Base-by-base conservation (phyloP, 2,888 invertebrate species). In the Shargacucullia verbasci region DNA sequence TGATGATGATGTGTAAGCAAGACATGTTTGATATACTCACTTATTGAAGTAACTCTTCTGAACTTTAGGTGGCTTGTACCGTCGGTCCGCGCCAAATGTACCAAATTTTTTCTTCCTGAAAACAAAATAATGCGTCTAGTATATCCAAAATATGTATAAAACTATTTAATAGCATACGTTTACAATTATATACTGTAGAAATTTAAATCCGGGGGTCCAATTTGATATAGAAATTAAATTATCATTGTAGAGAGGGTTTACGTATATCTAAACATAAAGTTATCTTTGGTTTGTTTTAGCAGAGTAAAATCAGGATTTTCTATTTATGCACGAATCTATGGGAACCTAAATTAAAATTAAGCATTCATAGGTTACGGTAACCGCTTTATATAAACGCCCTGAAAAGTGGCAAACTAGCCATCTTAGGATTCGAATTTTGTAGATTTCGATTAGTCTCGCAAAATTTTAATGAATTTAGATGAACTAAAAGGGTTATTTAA, bases 51-150 rank as follows among this genome's bases (percentile, higher is more conserved):
- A 76, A 15, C 73, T 76, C 38, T 76, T 83, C 13, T 80, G 76
- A n/a, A 76, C 31, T 72, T 83, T 84, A 1, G 78, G 60, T 0
- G 77, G 57, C 33, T 72, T 61, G 39, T 75, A 13, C 56, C 68
- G 59, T 67, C 76, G 44, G 70, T 72, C 60, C 8, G 54, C 29
- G 31, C 60, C 45, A 38, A 87, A 75, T 2, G 76, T 49, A 13
- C 73, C 72, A 40, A 88, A 83, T 57, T 78, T 86, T 73, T 79
- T 88, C 78, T 85, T 88, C 52, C 89, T 89, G 78, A 10, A 76
- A 78, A 27, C 13, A 61, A 58, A 38, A 44, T 29, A 6, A 29
- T 29, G n/a, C n/a, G n/a, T n/a, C n/a, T n/a, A n/a, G n/a, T n/a
- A n/a, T n/a, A n/a, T n/a, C n/a, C n/a, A n/a, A n/a, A n/a, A n/a